phyloP scores from a whole-genome alignment of 2,888 invertebrate genomes.

The Calliscelio sp. region DNA sequence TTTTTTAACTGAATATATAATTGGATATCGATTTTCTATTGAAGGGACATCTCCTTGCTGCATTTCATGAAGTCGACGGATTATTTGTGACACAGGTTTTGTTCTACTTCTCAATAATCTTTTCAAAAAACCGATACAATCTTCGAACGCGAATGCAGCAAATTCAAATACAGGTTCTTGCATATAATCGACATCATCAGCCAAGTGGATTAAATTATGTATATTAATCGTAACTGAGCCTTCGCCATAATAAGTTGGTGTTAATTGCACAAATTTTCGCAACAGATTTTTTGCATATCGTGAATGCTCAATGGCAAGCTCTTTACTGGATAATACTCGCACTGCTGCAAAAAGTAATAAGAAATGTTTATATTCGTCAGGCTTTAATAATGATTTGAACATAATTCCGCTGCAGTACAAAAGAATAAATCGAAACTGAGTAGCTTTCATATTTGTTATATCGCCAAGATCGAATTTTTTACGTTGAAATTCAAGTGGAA shows the following conservation, averaged over 20 bases:
- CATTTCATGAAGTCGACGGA: constrained; percentile 28
- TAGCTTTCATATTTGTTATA: constrained; percentile 25
- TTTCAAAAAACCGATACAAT: constrained; percentile 71
- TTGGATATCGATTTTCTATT: not conserved
- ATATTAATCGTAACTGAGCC: constrained; percentile 66
- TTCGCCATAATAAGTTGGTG: constrained; percentile 69
- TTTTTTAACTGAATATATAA: constrained; percentile 18
- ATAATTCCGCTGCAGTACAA: constrained; percentile 59
- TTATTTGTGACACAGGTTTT: constrained; percentile 44
- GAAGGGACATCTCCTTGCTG: constrained; percentile 11
- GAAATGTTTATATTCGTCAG: constrained; percentile 63
- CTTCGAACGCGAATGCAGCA: constrained; percentile 73
- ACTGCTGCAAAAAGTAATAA: constrained; percentile 63
- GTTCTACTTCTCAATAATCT: constrained; percentile 34
- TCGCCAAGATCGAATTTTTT: constrained; percentile 62
- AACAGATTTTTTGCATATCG: constrained; percentile 60
- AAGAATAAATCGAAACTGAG: constrained; percentile 50
- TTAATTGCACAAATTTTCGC: constrained; percentile 57
- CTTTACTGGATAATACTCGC: constrained; percentile 53
- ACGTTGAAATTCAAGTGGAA: constrained; percentile 73
- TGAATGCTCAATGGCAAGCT: constrained; percentile 25
- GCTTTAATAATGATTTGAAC: constrained; percentile 59
- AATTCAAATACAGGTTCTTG: constrained; percentile 55
- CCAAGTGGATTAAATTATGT: constrained; percentile 68
- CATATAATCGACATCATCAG: constrained; percentile 70